A percentile compares a stretch with the other conserved stretches of the same genome.
Conservation (phyloP, 2,113 vertebrate genomes). For the Corythaixoides concolor region DNA sequence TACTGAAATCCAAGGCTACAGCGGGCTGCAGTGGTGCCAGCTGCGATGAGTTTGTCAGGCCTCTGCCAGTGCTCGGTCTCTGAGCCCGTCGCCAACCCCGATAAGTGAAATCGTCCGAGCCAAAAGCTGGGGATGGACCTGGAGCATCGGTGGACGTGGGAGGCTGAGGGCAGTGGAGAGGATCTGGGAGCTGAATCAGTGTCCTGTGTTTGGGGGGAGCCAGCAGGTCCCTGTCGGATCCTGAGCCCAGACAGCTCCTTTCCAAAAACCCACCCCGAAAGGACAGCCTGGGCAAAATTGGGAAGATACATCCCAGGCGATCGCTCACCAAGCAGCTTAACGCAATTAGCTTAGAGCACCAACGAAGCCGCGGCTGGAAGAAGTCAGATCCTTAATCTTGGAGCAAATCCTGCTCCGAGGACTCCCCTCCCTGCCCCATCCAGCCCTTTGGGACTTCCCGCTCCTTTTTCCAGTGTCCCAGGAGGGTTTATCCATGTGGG, state of each 20-base stretch:
- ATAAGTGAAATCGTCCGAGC: background rate
- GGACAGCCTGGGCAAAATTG: background rate
- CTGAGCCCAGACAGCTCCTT: background rate
- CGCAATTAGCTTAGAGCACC: background rate
- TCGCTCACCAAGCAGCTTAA: background rate
- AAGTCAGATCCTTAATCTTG: background rate
- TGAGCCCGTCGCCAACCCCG: fast-evolving
- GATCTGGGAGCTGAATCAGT: fast-evolving
- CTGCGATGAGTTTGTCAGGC: background rate
- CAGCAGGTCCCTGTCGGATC: fast-evolving
- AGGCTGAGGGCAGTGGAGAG: background rate
- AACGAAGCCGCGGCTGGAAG: fast-evolving
- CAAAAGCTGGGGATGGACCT: background rate
- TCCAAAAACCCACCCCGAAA: background rate
- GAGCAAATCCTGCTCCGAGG: background rate
- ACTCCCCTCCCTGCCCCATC: background rate
- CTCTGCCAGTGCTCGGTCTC: fast-evolving
- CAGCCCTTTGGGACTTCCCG: background rate
- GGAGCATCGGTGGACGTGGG: fast-evolving
- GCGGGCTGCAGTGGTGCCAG: background rate
- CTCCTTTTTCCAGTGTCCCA: background rate
- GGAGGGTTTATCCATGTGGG: background rate
- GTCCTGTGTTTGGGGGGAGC: background rate
- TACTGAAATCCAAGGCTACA: background rate
- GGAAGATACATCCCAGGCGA: background rate